Base-by-base conservation (phyloP, 2,113 vertebrate genomes). In the Etheostoma cragini region DNA sequence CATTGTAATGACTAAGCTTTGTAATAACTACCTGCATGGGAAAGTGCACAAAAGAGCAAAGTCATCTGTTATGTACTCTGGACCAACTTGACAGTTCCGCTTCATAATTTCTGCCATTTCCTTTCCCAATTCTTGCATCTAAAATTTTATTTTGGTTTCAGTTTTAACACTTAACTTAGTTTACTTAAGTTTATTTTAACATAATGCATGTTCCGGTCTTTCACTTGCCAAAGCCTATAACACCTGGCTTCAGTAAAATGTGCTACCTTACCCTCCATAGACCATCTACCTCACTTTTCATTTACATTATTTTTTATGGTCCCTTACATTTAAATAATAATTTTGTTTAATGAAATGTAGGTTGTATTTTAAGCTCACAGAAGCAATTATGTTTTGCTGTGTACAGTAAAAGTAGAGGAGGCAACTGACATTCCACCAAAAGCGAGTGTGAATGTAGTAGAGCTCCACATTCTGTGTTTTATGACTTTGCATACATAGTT, bases 401-500 rank as follows among this genome's bases (percentile, higher is more conserved):
- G 22, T 49, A 35, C 33, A 30, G 24, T 58, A 52, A 21, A 64
- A 53, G 50, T 30, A 64, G 22, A 69, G 15, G n/a, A 64, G 16
- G 22, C 65, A 24, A 52, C 71, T 64, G 46, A 66, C 15, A 69
- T 77, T 57, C 38, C 68, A 19, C 35, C 58, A 19, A 57, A 78
- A 62, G 5, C 66, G 50, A 58, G n/a, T 67, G 30, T 67, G 24
- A 65, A 47, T 75, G 47, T 64, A 53, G 19, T 61, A 17, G 30
- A 80, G 71, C 75, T 74, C 72, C 68, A 73, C 72, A 76, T 72
- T 80, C 80, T 56, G 72, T 86, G 67, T 72, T 80, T 88, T 54
- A 62, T 57, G 61, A 72, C 46, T 42, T 73, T 14, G 11, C 60
- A 49, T 58, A 68, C 42, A 38, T 72, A 68, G 21, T 84, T 49